phyloP scores from a whole-genome alignment of 2,113 vertebrate species.

The Tiliqua scincoides region DNA sequence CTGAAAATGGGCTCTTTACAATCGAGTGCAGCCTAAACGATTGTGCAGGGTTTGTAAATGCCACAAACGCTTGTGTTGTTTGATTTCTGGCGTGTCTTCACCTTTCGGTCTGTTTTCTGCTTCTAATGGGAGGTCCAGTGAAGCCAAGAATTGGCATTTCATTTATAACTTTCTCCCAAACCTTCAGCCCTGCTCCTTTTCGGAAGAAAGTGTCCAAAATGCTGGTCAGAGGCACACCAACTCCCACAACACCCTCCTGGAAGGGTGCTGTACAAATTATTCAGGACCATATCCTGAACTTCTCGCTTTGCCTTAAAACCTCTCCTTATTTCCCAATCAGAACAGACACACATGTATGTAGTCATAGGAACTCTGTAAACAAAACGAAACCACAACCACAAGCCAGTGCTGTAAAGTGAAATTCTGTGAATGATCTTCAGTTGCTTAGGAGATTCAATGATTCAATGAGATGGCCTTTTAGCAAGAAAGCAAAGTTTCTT shows the following conservation, averaged over 20 bases:
- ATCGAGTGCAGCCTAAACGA: neutral
- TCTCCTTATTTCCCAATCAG: constrained; percentile 69
- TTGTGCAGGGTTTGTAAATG: neutral
- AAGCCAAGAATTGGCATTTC: constrained; percentile 64
- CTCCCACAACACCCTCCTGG: neutral
- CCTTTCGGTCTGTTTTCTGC: too few species aligned
- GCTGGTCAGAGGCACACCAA: constrained; percentile 14
- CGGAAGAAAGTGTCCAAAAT: constrained; percentile 30
- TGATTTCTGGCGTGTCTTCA: too few species aligned
- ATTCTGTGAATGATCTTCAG: constrained; percentile 72
- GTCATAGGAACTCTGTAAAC: constrained; percentile 44
- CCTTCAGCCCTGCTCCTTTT: constrained; percentile 38
- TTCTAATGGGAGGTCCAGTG: constrained; percentile 61
- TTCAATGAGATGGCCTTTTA: constrained; percentile 70
- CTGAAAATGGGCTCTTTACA: constrained; percentile 19
- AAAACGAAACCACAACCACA: constrained; percentile 19
- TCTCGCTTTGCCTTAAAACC: constrained; percentile 82
- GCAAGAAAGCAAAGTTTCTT: constrained; percentile 65
- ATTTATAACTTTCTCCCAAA: neutral
- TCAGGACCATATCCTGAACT: constrained; percentile 41
- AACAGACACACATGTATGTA: constrained; percentile 65
- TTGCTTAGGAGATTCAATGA: constrained; percentile 69
- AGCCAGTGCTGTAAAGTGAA: constrained; percentile 70
- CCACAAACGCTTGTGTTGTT: neutral
- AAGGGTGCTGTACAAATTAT: neutral